These are phyloP conservation scores for Steinernema carpocapsae DNA, from an alignment of 2,888 invertebrate species.

Conservation along the genomic window DNA sequence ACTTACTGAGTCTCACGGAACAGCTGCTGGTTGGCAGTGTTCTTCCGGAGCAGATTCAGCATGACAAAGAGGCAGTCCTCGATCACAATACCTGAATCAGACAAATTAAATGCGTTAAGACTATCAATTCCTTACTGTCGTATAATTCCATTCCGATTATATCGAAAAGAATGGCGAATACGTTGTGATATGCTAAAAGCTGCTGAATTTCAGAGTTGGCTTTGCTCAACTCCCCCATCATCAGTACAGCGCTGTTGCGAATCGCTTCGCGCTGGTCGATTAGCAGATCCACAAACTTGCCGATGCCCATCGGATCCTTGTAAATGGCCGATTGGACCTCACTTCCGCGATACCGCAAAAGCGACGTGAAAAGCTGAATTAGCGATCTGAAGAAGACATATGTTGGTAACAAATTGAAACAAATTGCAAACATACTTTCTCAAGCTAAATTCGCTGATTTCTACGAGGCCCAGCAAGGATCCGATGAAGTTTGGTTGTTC, in stretches of 20 bases:
- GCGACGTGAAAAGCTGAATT: constrained; percentile 78
- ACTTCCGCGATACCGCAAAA: constrained; percentile 80
- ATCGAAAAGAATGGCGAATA: constrained; percentile 91
- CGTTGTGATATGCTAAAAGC: constrained; percentile 99
- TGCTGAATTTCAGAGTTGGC: constrained; percentile 89
- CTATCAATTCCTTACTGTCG: constrained; percentile 78
- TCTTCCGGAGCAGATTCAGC: constrained; percentile 89
- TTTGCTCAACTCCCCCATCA: constrained; percentile 89
- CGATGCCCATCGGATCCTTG: constrained; percentile 82
- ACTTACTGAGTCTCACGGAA: constrained; percentile 82
- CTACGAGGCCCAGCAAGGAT: constrained; percentile 56
- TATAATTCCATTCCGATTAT: constrained; percentile 86
- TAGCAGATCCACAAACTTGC: constrained; percentile 93
- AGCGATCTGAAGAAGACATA: constrained; percentile 41
- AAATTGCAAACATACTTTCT: constrained; percentile 48
- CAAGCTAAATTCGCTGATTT: constrained; percentile 60
- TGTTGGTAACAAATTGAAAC: too few species aligned
- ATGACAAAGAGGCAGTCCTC: constrained; percentile 94
- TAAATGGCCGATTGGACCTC: constrained; percentile 73
- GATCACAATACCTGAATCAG: constrained; percentile 80
- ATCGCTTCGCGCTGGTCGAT: constrained; percentile 83
- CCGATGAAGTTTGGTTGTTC: constrained; percentile 57
- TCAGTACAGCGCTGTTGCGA: constrained; percentile 77
- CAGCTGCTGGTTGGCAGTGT: constrained; percentile 95
- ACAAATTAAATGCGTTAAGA: background rate